Percentiles rank a stretch among this genome's conserved stretches.
These are phyloP conservation scores for Drosophila repletoides DNA, from an alignment of 1,140 invertebrate genomes.

Conservation along the genomic window DNA sequence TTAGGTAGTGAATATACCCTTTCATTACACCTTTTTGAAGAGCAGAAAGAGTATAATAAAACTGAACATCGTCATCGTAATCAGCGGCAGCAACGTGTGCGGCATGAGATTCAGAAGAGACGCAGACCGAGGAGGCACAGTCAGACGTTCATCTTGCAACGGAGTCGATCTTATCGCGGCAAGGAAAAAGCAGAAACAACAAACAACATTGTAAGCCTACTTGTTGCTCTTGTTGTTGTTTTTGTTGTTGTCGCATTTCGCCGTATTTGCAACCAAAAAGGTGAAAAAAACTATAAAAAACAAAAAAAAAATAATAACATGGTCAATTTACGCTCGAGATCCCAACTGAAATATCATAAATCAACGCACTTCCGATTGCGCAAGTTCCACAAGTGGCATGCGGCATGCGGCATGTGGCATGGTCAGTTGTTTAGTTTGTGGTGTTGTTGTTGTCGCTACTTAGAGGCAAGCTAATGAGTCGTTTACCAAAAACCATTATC, in stretches of 20 bases:
- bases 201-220: constrained; percentile 10
- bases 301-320: constrained; percentile 4
- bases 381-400: constrained; percentile 10
- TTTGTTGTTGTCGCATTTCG: constrained; percentile 11
- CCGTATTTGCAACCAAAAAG: no score
- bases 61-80: constrained; percentile 70
- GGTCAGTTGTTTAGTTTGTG: no score
- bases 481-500: constrained; percentile 73
- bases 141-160: constrained; percentile 39
- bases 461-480: constrained; percentile 62
- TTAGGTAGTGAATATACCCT: no score
- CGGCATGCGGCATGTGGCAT: constrained; percentile 3
- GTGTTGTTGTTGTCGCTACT: constrained; percentile 46
- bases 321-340: constrained; percentile 39
- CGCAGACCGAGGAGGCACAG: constrained; percentile 30
- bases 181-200: constrained; percentile 20
- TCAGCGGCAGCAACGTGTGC: constrained; percentile 69
- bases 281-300: constrained; percentile 23
- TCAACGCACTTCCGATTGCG: constrained; percentile 68
- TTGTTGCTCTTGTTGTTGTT: constrained; percentile 37
- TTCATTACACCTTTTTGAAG: no score
- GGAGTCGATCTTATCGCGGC: constrained; percentile 60
- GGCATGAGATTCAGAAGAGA: constrained; percentile 44
- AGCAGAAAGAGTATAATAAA: background rate
- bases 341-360: constrained; percentile 55